Conservation (phyloP, 2,113 vertebrate genomes). For the Bos javanicus region DNA sequence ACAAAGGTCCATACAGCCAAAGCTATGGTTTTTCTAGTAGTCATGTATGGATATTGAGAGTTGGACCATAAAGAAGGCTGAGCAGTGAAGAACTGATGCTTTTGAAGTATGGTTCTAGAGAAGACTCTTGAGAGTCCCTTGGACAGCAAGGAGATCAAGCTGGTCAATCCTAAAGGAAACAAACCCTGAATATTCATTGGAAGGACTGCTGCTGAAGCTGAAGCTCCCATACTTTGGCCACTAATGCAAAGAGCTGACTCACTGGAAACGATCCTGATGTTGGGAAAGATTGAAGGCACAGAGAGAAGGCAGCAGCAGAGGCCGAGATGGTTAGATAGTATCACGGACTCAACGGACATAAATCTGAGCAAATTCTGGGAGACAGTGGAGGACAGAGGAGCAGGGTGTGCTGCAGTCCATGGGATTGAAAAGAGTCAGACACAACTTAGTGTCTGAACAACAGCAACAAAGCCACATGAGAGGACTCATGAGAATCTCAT, state of each 20-base stretch:
- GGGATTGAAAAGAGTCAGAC: not conserved
- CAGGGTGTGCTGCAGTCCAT: not conserved
- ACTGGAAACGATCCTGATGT: not conserved
- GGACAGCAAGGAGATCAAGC: not conserved
- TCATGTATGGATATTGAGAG: not conserved
- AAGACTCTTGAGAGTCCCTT: not conserved
- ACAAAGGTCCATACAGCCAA: not conserved
- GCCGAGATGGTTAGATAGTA: not conserved
- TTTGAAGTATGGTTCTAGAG: not conserved
- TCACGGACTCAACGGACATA: not conserved
- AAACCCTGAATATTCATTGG: not conserved
- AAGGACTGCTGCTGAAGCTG: not conserved
- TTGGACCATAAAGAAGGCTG: not conserved
- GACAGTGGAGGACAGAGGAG: not conserved
- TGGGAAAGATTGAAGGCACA: not conserved
- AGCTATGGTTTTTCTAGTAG: not conserved
- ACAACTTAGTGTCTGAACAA: not conserved
- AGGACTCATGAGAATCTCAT: not conserved
- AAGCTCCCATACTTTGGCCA: not conserved
- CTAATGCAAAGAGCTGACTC: not conserved
- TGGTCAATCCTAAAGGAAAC: not conserved
- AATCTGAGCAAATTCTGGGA: not conserved
- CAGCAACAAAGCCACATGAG: not conserved
- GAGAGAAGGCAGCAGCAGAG: not conserved
- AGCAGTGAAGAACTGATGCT: not conserved